Conservation (phyloP, 2,797 vertebrate species). For the Danionella dracula region DNA sequence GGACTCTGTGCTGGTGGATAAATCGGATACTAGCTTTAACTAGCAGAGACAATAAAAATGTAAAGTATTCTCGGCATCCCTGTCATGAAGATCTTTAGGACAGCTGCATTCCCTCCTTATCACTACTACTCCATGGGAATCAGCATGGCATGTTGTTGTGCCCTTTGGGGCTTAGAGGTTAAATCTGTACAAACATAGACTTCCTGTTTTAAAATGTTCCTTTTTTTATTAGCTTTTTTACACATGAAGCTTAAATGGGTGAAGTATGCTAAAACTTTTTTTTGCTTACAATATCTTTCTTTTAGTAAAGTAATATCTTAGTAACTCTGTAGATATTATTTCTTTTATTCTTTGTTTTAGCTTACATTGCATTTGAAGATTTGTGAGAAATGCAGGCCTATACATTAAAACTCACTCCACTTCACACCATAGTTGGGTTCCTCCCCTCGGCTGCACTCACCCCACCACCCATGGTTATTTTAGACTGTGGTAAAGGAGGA, state of each 20-base stretch:
- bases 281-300: too few species aligned
- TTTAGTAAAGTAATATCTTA: too few species aligned
- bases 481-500: constrained; percentile 12
- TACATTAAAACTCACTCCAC: background rate
- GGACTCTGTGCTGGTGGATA: background rate
- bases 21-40: background rate
- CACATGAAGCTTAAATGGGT: too few species aligned
- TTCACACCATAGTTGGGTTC: constrained; percentile 60
- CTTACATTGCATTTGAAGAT: too few species aligned
- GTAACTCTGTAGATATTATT: too few species aligned
- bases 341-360: too few species aligned
- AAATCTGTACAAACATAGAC: background rate
- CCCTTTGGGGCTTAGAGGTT: background rate
- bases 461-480: constrained; percentile 34
- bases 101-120: constrained; percentile 24
- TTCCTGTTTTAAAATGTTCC: background rate
- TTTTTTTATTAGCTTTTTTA: too few species aligned
- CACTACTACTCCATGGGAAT: background rate
- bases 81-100: constrained; percentile 11
- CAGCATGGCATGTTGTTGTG: background rate
- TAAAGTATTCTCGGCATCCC: constrained; percentile 32
- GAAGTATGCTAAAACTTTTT: too few species aligned
- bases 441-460: background rate
- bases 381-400: background rate
- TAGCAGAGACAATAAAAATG: constrained; percentile 30